Percentiles rank a stretch among this genome's conserved stretches.
Evolutionary conservation across 2,797 vertebrate genomes (phyloP).

Genomic region (Dryobates pubescens): DNA sequence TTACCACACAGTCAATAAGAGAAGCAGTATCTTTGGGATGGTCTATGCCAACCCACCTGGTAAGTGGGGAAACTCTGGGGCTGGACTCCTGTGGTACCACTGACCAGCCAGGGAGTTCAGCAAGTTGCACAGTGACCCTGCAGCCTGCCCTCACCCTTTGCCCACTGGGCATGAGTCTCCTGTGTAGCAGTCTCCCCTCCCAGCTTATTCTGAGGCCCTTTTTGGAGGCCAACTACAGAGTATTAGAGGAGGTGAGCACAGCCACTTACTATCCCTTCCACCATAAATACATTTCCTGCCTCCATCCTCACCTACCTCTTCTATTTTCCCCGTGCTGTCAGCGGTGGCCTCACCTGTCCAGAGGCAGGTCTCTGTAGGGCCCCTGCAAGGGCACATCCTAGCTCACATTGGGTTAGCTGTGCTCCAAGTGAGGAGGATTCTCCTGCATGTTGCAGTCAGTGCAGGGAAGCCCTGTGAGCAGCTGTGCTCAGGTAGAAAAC

Average conservation of each 20-base stretch:
- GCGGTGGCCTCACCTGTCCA: not conserved
- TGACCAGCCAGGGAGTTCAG: not conserved
- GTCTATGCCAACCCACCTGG: not conserved
- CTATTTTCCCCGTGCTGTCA: not conserved
- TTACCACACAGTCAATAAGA: not conserved
- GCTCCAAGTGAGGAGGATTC: accelerated
- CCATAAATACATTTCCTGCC: not conserved
- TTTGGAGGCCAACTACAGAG: not conserved
- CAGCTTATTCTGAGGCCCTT: not conserved
- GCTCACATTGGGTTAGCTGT: accelerated
- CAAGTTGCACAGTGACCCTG: accelerated
- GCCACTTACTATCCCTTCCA: not conserved
- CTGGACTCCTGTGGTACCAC: accelerated
- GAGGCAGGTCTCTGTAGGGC: not conserved
- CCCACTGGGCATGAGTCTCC: not conserved
- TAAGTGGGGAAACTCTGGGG: accelerated
- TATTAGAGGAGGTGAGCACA: too few species aligned
- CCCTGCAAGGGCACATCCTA: not conserved
- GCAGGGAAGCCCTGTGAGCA: accelerated
- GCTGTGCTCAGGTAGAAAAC: accelerated
- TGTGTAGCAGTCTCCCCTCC: not conserved
- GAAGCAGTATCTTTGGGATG: not conserved
- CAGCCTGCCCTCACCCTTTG: not conserved
- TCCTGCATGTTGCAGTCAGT: accelerated
- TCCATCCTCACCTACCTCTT: not conserved